Percentiles rank a stretch among this genome's conserved stretches.
Conservation (phyloP, 2,113 vertebrate genomes). For the Gambusia holbrooki region DNA sequence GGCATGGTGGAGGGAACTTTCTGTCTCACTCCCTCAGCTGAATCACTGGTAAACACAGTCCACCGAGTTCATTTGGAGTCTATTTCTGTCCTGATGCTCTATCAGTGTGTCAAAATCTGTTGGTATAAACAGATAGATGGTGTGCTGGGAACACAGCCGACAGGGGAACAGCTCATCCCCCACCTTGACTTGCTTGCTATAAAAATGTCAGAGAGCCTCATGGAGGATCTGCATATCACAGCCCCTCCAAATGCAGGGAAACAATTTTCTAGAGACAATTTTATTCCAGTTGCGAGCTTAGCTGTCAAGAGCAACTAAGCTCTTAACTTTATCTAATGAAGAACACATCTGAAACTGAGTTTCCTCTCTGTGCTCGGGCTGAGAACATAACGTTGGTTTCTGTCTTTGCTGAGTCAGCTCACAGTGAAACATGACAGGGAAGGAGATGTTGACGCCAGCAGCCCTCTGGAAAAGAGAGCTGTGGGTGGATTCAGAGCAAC, state of each 20-base stretch:
- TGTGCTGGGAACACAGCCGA: conserved; percentile 2
- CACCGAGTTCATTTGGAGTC: conserved; percentile 41
- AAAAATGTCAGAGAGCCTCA: conserved; percentile 7
- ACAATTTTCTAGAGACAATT: conserved; percentile 22
- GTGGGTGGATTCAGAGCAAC: conserved; percentile 14
- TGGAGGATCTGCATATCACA: conserved; percentile 17
- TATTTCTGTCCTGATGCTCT: conserved; percentile 56
- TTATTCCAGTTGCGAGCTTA: neutral
- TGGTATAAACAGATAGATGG: conserved; percentile 10
- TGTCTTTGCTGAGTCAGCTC: conserved; percentile 22
- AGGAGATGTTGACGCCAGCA: neutral
- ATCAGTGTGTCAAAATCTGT: conserved; percentile 21
- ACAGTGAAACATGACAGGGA: neutral
- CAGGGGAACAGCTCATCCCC: conserved; percentile 3
- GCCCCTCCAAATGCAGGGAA: conserved; percentile 5
- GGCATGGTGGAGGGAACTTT: neutral
- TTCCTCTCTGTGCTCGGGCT: neutral
- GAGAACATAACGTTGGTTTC: neutral
- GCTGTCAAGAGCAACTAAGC: conserved; percentile 8
- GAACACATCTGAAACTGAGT: conserved; percentile 16
- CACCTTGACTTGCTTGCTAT: conserved; percentile 35
- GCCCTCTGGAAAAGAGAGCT: neutral
- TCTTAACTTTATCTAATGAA: conserved; percentile 17
- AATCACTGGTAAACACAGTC: conserved; percentile 52
- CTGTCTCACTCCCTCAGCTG: conserved; percentile 4